Percentiles rank a stretch among this genome's conserved stretches.
Evolutionary conservation across 1,140 invertebrate genomes (phyloP).

Genomic region (Hesperophylax magnus): DNA sequence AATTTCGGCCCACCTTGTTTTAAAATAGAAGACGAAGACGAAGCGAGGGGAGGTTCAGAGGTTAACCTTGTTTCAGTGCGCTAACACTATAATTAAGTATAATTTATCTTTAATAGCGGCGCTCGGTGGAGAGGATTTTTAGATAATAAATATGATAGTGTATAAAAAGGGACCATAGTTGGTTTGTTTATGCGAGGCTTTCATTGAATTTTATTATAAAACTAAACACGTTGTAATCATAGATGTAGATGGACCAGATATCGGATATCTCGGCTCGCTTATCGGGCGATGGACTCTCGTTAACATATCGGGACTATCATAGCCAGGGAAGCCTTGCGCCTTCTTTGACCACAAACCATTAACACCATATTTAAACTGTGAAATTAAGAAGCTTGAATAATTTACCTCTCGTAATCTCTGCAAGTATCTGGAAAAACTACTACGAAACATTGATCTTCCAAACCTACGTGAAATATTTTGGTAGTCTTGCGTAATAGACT

Average conservation of each 20-base stretch:
- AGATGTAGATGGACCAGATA: constrained; percentile 35
- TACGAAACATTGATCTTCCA: too few relatives aligned
- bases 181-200: constrained; percentile 45
- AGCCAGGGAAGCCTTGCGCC: not conserved
- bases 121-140: constrained; percentile 36
- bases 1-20: constrained; percentile 47
- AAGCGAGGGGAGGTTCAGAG: constrained; percentile 52
- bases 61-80: constrained; percentile 56
- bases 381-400: constrained; percentile 3
- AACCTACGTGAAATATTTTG: too few relatives aligned
- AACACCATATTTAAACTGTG: constrained; percentile 13
- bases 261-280: constrained; percentile 21
- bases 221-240: constrained; percentile 36
- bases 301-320: not conserved
- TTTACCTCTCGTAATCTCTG: not conserved
- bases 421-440: too few relatives aligned
- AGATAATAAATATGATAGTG: constrained; percentile 30
- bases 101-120: constrained; percentile 56
- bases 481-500: too few relatives aligned
- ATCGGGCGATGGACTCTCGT: constrained; percentile 30
- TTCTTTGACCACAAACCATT: constrained; percentile 3
- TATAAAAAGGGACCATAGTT: constrained; percentile 24
- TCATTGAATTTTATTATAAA: constrained; percentile 45
- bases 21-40: constrained; percentile 47
- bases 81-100: constrained; percentile 57